phyloP scores from a whole-genome alignment of 2,888 invertebrate species.

The Calliphora vomitoria region DNA sequence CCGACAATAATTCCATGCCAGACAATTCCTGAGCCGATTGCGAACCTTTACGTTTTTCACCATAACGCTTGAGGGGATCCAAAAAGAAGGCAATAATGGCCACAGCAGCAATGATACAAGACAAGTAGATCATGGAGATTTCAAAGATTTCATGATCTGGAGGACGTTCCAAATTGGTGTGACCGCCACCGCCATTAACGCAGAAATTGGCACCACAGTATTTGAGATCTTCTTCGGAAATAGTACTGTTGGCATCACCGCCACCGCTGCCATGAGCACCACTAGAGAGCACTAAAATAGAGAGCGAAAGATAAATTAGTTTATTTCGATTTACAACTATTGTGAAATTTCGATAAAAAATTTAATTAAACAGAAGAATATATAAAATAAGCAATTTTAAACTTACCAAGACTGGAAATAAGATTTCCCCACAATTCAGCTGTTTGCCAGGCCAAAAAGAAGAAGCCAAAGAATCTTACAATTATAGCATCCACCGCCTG shows the following conservation, averaged over 20 bases:
- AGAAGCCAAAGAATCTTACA: slow-evolving; percentile 98
- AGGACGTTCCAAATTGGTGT: slow-evolving; percentile 92
- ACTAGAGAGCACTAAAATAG: slow-evolving; percentile 87
- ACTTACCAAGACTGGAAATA: slow-evolving; percentile 91
- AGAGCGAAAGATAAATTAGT: not conserved
- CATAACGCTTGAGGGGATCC: slow-evolving; percentile 96
- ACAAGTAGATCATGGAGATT: slow-evolving; percentile 94
- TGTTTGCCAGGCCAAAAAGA: slow-evolving; percentile 99
- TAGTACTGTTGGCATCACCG: slow-evolving; percentile 83
- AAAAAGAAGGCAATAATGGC: slow-evolving; percentile 94
- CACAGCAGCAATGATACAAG: slow-evolving; percentile 93
- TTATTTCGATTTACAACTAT: not conserved
- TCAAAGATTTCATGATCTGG: slow-evolving; percentile 94
- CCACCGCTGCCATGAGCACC: slow-evolving; percentile 88
- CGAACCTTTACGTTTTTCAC: slow-evolving; percentile 91
- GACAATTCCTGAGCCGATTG: slow-evolving; percentile 90
- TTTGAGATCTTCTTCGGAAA: slow-evolving; percentile 86
- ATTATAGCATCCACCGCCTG: slow-evolving; percentile 96
- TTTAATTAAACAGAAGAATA: no score
- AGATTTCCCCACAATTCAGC: slow-evolving; percentile 98
- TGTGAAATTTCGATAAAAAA: not conserved
- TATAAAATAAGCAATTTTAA: not conserved
- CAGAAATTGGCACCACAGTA: slow-evolving; percentile 94
- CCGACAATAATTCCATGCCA: slow-evolving; percentile 92
- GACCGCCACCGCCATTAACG: slow-evolving; percentile 89